Percentiles rank a stretch among this genome's conserved stretches.
phyloP scores from a whole-genome alignment of 2,888 invertebrate species.

The Erynnis tages region DNA sequence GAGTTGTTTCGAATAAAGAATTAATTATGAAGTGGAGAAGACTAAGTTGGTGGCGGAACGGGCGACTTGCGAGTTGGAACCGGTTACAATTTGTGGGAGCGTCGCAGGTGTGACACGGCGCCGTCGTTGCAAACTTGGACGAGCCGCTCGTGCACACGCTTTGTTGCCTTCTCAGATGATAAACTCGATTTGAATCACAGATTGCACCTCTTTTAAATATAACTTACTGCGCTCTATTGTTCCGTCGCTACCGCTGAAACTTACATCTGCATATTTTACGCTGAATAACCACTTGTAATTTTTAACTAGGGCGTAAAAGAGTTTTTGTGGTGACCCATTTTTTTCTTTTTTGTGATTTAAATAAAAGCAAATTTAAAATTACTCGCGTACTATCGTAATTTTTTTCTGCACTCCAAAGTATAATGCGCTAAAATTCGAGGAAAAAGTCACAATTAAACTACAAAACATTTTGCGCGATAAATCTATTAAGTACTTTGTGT shows the following conservation, averaged over 20 bases:
- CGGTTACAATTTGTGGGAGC: constrained; percentile 78
- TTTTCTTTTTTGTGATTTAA: constrained; percentile 24
- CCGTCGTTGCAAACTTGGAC: constrained; percentile 65
- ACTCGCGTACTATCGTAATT: constrained; percentile 22
- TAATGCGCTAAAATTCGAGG: constrained; percentile 10
- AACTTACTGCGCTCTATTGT: constrained; percentile 28
- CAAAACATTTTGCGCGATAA: neutral
- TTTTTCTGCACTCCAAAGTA: constrained; percentile 11
- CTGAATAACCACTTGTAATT: constrained; percentile 28
- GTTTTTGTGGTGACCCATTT: constrained; percentile 27
- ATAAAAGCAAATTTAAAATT: constrained; percentile 28
- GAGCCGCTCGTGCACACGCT: constrained; percentile 60
- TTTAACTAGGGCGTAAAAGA: constrained; percentile 27
- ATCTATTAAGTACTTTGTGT: neutral
- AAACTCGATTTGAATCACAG: constrained; percentile 78
- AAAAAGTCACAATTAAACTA: constrained; percentile 1
- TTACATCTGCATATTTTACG: constrained; percentile 28
- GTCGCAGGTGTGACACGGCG: constrained; percentile 70
- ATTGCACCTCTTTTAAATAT: constrained; percentile 62
- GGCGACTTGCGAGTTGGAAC: constrained; percentile 66
- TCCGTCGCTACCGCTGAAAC: constrained; percentile 18
- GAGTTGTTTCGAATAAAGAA: constrained; percentile 79
- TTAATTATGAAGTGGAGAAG: constrained; percentile 77
- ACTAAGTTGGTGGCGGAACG: constrained; percentile 60
- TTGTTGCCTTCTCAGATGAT: constrained; percentile 76